Base-by-base conservation (phyloP, 2,888 invertebrate species). In the Eurytoma californica region DNA sequence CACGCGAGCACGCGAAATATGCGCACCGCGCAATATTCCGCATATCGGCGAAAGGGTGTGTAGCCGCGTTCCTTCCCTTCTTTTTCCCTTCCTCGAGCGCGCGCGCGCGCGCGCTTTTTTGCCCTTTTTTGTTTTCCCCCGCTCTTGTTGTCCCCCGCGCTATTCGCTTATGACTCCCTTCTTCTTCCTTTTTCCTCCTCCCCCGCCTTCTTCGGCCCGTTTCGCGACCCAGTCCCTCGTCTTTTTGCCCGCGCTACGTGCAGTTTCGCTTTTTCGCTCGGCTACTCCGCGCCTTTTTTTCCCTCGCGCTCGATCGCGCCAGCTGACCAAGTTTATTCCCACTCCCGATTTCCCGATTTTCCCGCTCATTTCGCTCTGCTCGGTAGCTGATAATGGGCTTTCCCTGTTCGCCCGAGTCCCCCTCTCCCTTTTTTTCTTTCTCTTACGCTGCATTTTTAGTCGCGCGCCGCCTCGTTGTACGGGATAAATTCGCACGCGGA, bases 1-100 rank as follows among this genome's bases (percentile, higher is more conserved):
- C 9, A 18, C 16, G 61, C 24, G 75, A 69, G 57, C 60, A 69
- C 16, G 63, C 76, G 69, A 68, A 76, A 76, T 53, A 63, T 55
- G n/a, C 66, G 72, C 58, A 28, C 60, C 72, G 61, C 51, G 61
- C 53, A 53, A 28, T 58, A 58, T 61, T 61, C 53, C 61, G 39
- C n/a, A n/a, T 75, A 60, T 69, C 61, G 67, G 60, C 67, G 30
- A 72, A 53, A 39, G 72, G 53, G 63, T 63, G 53, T 18, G 28
- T n/a, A n/a, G n/a, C n/a, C n/a, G n/a, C n/a, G n/a, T n/a, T n/a
- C n/a, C 53, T 18, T n/a, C 49, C 51, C 61, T 51, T 28, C 51
- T 51, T 72, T 72, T 61, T 51, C 16, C 72, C 28, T 53, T 60
- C 28, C 14, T 53, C 39, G 39, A 39, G 39, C 39, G 39, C 4